Conservation (phyloP, 1,140 invertebrate species). For the Bradysia coprophila region DNA sequence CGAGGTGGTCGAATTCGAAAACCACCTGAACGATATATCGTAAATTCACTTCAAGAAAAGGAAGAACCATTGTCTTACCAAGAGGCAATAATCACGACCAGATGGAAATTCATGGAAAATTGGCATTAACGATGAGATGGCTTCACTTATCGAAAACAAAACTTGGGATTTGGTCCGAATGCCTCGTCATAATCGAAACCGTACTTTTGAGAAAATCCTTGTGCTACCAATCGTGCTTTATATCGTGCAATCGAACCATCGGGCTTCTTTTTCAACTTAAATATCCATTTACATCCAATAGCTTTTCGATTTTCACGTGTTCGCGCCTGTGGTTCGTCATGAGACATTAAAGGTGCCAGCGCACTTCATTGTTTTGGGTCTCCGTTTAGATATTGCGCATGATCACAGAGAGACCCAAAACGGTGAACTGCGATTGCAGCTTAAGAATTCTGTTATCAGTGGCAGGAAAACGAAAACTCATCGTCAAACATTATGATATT, state of each 20-base stretch:
- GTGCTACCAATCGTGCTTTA: constrained; percentile 10
- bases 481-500: constrained; percentile 17
- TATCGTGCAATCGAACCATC: constrained; percentile 6
- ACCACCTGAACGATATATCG: background rate
- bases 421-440: no score
- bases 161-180: constrained; percentile 9
- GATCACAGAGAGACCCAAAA: no score
- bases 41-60: background rate
- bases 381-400: no score
- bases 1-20: background rate
- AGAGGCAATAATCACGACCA: background rate
- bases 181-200: constrained; percentile 4
- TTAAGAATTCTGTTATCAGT: no score
- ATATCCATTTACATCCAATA: constrained; percentile 16
- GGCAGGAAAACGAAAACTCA: constrained; percentile 13
- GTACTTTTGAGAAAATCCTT: constrained; percentile 10
- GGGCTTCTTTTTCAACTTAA: constrained; percentile 3
- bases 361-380: no score
- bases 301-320: constrained; percentile 8
- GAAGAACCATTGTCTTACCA: background rate
- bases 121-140: constrained; percentile 7
- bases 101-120: no score
- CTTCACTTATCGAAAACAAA: constrained; percentile 2
- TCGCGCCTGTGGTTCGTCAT: background rate
- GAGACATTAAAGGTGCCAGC: no score